A percentile compares a stretch with the other conserved stretches of the same genome.
Conservation (phyloP, 1,140 invertebrate genomes). For the Nephila pilipes region DNA sequence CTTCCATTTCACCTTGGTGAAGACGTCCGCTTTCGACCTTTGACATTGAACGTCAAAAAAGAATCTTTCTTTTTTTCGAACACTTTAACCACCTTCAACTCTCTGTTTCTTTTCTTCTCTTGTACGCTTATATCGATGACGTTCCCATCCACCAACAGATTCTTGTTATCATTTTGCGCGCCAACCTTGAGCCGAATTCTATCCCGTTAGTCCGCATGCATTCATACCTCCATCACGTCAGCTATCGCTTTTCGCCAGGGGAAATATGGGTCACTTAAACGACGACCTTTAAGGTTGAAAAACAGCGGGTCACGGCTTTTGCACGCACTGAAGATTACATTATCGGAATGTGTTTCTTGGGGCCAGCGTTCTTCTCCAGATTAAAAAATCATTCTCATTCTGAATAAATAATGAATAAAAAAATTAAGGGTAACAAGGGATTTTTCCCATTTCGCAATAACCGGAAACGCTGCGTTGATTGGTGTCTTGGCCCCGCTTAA, state of each 20-base stretch:
- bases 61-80: background rate
- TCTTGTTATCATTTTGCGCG: background rate
- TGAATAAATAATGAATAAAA: background rate
- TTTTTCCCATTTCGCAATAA: conserved; percentile 40
- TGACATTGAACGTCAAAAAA: conserved; percentile 26
- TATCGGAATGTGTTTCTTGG: background rate
- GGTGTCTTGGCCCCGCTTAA: conserved; percentile 11
- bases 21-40: background rate
- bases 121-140: conserved; percentile 7
- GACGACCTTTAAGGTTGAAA: conserved; percentile 35
- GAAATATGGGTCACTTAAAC: conserved; percentile 14
- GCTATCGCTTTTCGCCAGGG: background rate
- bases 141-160: background rate
- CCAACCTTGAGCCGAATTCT: conserved; percentile 2
- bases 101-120: background rate
- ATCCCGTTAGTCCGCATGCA: background rate
- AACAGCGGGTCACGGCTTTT: conserved; percentile 30
- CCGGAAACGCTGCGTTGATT: conserved; percentile 18
- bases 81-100: background rate
- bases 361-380: background rate
- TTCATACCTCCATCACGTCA: background rate
- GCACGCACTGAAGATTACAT: background rate
- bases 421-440: conserved; percentile 42
- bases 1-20: background rate
- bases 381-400: background rate